Conservation (phyloP, 2,797 vertebrate species). For the Botia almorhae region DNA sequence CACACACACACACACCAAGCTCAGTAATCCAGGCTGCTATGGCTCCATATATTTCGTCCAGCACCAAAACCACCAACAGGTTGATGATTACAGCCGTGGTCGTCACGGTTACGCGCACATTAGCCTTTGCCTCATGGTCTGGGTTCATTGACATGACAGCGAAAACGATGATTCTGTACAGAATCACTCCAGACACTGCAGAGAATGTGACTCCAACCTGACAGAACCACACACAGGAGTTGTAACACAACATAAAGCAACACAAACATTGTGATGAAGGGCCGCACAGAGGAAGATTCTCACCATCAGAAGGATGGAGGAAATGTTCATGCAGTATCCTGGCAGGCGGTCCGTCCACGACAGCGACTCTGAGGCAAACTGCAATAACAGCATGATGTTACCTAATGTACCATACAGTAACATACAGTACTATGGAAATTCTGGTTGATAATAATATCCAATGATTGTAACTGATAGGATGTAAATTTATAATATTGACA, state of each 20-base stretch:
- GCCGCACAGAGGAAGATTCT: neutral
- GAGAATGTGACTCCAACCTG: constrained; percentile 92
- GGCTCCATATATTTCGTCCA: constrained; percentile 94
- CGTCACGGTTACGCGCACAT: constrained; percentile 90
- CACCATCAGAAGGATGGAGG: constrained; percentile 94
- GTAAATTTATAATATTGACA: too few species aligned
- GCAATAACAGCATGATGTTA: constrained; percentile 30
- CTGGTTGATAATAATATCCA: too few species aligned
- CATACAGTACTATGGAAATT: too few species aligned
- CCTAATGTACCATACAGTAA: neutral
- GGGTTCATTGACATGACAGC: constrained; percentile 91
- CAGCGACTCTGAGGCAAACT: constrained; percentile 86
- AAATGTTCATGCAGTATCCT: constrained; percentile 89
- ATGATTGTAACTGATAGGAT: too few species aligned
- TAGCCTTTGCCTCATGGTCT: constrained; percentile 85
- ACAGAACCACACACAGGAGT: neutral
- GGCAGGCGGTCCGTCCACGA: constrained; percentile 89
- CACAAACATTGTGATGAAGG: neutral
- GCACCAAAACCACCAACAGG: constrained; percentile 92
- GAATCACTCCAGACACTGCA: constrained; percentile 90
- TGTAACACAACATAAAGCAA: neutral
- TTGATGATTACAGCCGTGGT: constrained; percentile 96
- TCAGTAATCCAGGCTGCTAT: constrained; percentile 96
- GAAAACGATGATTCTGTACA: constrained; percentile 91
- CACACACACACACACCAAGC: constrained; percentile 80